A percentile compares a stretch with the other conserved stretches of the same genome.
These are phyloP conservation scores for Amaurobius ferox DNA, from an alignment of 2,888 invertebrate species.

Conservation along the genomic window DNA sequence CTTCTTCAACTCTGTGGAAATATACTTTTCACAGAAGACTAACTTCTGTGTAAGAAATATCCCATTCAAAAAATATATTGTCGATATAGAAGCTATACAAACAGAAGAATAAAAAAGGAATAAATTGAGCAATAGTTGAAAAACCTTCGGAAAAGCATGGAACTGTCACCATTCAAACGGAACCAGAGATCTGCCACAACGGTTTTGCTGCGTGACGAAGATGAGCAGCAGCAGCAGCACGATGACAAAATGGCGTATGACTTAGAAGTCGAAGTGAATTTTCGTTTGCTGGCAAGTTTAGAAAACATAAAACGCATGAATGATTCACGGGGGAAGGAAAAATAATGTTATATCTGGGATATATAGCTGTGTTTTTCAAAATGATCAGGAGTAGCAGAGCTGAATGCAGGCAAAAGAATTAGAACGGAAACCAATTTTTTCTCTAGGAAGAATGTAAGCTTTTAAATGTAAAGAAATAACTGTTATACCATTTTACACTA, in stretches of 20 bases:
- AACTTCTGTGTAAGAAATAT: no score
- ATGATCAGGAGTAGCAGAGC: background rate
- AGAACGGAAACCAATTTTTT: no score
- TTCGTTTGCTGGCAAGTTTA: background rate
- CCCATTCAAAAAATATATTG: no score
- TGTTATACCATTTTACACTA: no score
- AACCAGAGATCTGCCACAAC: constrained; percentile 17
- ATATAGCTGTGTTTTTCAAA: background rate
- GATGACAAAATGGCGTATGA: constrained; percentile 16
- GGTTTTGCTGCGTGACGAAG: constrained; percentile 30
- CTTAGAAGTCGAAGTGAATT: background rate
- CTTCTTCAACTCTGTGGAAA: no score
- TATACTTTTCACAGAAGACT: no score
- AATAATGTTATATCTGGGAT: background rate
- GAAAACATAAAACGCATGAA: constrained; percentile 4
- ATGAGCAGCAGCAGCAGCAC: background rate
- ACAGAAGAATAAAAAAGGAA: background rate
- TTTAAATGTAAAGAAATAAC: no score
- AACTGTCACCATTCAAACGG: constrained; percentile 14
- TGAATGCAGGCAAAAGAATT: no score
- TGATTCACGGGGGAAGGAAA: background rate
- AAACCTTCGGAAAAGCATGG: background rate
- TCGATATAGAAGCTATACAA: no score
- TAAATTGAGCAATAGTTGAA: background rate
- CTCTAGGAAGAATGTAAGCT: no score